Evolutionary conservation across 2,113 vertebrate species (phyloP).

Genomic region (Xiphorhynchus elegans): DNA sequence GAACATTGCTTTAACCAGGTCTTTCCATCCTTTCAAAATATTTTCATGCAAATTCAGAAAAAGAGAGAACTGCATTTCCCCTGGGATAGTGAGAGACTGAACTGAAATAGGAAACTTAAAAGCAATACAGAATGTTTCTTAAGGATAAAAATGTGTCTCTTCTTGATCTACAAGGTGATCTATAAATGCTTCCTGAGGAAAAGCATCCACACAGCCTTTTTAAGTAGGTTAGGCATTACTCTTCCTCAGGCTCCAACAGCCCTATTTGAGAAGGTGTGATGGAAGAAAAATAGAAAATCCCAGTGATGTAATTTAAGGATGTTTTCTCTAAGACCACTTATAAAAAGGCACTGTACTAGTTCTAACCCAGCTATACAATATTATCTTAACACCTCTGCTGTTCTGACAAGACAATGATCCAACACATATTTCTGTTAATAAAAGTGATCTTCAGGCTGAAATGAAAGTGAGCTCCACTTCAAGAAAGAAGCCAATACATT

Average conservation of each 20-base stretch:
- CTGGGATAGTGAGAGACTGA: not conserved
- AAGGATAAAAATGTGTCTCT: not conserved
- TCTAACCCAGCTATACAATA: not conserved
- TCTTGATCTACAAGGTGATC: conserved; percentile 13
- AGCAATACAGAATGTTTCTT: not conserved
- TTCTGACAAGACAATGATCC: not conserved
- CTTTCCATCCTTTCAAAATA: conserved; percentile 32
- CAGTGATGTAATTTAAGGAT: not conserved
- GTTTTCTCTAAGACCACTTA: not conserved
- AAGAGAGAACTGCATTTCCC: conserved; percentile 1
- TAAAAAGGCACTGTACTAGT: not conserved
- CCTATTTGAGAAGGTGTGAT: not conserved
- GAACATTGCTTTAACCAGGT: not conserved
- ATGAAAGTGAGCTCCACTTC: not conserved
- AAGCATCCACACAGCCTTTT: not conserved
- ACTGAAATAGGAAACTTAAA: not conserved
- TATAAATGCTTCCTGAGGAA: not conserved
- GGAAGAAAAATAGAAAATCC: not conserved
- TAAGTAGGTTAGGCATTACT: conserved; percentile 10
- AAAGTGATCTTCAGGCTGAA: not conserved
- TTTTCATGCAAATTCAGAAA: conserved; percentile 28
- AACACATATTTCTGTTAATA: not conserved
- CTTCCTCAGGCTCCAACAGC: conserved; percentile 1
- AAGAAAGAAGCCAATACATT: not conserved
- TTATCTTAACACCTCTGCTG: not conserved